Evolutionary conservation across 2,888 invertebrate species (phyloP).

Genomic region (Drosophila tanythrix): DNA sequence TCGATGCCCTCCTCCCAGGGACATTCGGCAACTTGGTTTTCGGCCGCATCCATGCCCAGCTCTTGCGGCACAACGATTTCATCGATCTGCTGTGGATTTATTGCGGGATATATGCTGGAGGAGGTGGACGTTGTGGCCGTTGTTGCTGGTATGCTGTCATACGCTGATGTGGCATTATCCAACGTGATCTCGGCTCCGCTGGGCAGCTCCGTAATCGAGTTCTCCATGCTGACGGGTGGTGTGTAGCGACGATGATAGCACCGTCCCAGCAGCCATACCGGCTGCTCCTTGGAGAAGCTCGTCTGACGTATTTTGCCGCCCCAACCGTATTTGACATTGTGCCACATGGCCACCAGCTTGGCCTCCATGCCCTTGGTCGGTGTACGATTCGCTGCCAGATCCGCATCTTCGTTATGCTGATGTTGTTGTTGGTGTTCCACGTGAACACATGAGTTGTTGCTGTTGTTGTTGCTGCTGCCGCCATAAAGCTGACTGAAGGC

Average conservation of each 20-base stretch:
- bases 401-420: conserved; percentile 53
- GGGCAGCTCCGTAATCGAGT: conserved; percentile 83
- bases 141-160: conserved; percentile 68
- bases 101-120: conserved; percentile 63
- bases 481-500: conserved; percentile 84
- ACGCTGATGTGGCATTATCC: conserved; percentile 74
- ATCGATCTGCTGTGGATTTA: conserved; percentile 80
- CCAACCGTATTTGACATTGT: conserved; percentile 96
- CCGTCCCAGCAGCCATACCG: conserved; percentile 93
- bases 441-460: conserved; percentile 45
- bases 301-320: conserved; percentile 90
- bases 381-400: conserved; percentile 81
- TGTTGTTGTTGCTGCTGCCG: conserved; percentile 26
- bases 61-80: conserved; percentile 85
- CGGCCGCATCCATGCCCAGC: conserved; percentile 85
- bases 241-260: conserved; percentile 92
- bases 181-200: conserved; percentile 57
- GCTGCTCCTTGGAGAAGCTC: conserved; percentile 93
- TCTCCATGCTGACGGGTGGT: conserved; percentile 86
- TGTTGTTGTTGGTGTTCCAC: conserved; percentile 44
- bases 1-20: conserved; percentile 89
- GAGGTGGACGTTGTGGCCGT: conserved; percentile 42
- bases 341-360: conserved; percentile 94
- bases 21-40: conserved; percentile 83
- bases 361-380: conserved; percentile 90